These are phyloP conservation scores for Lapara coniferarum DNA, from an alignment of 2,888 invertebrate genomes.

Conservation along the genomic window DNA sequence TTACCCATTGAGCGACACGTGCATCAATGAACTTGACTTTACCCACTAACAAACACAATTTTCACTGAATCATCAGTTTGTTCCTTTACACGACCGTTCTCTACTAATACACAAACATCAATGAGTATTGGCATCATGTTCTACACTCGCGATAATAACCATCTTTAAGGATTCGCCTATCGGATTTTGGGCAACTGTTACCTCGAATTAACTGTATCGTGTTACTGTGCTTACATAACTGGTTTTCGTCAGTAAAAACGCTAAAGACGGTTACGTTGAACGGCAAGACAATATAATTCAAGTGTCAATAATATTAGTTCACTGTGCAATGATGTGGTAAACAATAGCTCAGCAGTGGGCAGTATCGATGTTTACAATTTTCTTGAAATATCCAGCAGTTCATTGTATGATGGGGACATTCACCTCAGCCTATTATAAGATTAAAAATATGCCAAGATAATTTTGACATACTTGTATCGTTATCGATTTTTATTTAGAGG, in stretches of 20 bases:
- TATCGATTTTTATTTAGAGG: neutral
- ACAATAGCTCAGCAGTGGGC: no score
- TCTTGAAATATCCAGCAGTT: constrained; percentile 2
- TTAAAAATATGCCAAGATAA: neutral
- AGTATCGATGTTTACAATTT: neutral
- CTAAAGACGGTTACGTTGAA: neutral
- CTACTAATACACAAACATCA: constrained; percentile 59
- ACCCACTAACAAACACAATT: constrained; percentile 9
- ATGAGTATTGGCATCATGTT: constrained; percentile 62
- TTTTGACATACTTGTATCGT: neutral
- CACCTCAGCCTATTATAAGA: neutral
- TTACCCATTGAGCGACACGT: neutral
- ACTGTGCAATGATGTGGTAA: no score
- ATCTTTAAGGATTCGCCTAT: constrained; percentile 35
- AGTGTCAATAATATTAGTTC: neutral
- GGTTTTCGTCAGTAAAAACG: neutral
- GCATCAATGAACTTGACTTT: constrained; percentile 29
- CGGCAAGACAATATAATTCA: neutral
- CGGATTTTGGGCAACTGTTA: neutral
- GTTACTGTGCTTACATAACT: neutral
- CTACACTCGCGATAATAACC: constrained; percentile 47
- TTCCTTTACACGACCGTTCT: constrained; percentile 56
- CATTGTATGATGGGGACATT: constrained; percentile 1
- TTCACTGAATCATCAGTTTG: constrained; percentile 46
- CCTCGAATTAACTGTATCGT: neutral